Evolutionary conservation across 2,113 vertebrate genomes (phyloP).

Genomic region (Campylomormyrus tamandua): DNA sequence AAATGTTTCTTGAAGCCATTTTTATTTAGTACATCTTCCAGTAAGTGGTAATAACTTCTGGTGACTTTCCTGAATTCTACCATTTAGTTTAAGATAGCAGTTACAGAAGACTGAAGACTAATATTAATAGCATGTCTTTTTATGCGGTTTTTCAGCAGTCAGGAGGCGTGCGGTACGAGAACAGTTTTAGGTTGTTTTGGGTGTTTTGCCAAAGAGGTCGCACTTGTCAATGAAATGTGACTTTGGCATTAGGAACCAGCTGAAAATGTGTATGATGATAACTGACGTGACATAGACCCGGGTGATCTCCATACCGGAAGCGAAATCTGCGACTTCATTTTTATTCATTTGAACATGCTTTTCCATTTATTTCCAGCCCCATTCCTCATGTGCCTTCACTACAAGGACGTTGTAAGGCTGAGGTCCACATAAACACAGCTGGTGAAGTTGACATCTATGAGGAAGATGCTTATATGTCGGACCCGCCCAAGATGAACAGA

Average conservation of each 20-base stretch:
- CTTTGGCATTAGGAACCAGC: neutral
- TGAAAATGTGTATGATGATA: neutral
- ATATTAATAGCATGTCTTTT: neutral
- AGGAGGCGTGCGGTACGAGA: neutral
- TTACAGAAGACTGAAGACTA: neutral
- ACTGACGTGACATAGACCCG: neutral
- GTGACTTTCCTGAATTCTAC: neutral
- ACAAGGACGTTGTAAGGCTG: conserved; percentile 18
- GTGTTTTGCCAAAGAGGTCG: neutral
- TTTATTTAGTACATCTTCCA: neutral
- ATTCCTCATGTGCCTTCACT: conserved; percentile 46
- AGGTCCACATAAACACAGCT: neutral
- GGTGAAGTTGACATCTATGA: neutral
- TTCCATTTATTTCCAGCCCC: conserved; percentile 41
- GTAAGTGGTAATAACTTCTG: neutral
- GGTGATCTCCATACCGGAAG: neutral
- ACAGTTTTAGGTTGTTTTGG: neutral
- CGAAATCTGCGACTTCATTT: neutral
- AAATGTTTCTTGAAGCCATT: neutral
- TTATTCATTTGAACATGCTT: neutral
- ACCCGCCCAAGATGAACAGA: neutral
- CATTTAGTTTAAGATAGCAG: neutral
- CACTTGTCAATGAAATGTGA: neutral
- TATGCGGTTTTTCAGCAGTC: neutral
- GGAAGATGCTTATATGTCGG: neutral